Base-by-base conservation (phyloP, 1,140 invertebrate species). In the Ceratitis capitata region DNA sequence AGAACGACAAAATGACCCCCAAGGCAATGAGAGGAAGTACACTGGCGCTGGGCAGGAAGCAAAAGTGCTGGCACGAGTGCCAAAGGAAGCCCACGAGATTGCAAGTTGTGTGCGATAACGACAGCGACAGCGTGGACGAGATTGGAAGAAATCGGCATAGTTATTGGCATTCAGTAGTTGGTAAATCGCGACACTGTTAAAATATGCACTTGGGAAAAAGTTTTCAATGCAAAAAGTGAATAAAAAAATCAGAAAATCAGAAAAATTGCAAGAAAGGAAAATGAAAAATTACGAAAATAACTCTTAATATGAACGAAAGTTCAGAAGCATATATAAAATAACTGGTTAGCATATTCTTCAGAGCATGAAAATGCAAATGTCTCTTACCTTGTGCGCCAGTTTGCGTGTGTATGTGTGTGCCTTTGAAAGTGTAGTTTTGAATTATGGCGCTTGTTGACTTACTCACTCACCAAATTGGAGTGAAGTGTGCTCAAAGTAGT, bases 1-100 rank as follows among this genome's bases (percentile, higher is more conserved):
- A 69, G 32, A 35, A 78, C 69, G 39, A 78, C 69, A 42, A 78
- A 78, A 78, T 39, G 69, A 78, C 35, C 69, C 69, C 69, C 42
- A 78, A 3, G 42, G 69, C 69, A 12, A 78, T 45, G n/a, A 45
- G n/a, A 47, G 69, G 69, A 78, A 78, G 32, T 23, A n/a, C n/a
- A n/a, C 69, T 45, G 39, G 35, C 39, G 69, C 39, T n/a, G n/a
- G 19, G 45, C 69, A 26, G 42, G 69, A 78, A 78, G 39, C 69
- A 78, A 78, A 78, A n/a, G 35, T 23, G 42, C 39, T 78, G 69
- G 69, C 39, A n/a, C n/a, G 39, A 78, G n/a, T 32, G 69, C 39
- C 42, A 39, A 35, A n/a, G n/a, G 69, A n/a, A 39, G 32, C n/a
- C 39, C 35, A 47, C 19, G 69, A 26, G 39, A 45, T 39, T n/a